These are phyloP conservation scores for Kryphioiulus occultus DNA, from an alignment of 2,888 invertebrate species.

Conservation along the genomic window DNA sequence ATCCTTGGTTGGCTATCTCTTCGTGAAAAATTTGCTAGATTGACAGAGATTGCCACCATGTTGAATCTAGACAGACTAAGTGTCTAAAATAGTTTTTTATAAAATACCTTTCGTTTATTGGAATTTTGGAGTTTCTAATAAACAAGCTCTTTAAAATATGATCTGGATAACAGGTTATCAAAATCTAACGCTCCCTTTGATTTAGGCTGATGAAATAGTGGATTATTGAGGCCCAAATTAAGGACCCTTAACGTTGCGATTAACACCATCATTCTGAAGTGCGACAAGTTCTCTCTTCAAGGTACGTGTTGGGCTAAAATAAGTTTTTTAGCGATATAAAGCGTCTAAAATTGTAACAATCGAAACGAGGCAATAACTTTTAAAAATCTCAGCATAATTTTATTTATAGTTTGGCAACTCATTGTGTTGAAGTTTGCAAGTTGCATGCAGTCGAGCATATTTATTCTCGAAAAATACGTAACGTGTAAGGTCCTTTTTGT, in stretches of 20 bases:
- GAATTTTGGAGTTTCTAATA: neutral
- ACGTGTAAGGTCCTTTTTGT: neutral
- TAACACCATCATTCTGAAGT: constrained; percentile 83
- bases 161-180: too few relatives aligned
- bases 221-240: constrained; percentile 83
- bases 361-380: neutral
- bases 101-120: too few relatives aligned
- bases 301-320: constrained; percentile 64
- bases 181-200: too few relatives aligned
- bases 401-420: neutral
- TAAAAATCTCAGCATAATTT: neutral
- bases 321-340: too few relatives aligned
- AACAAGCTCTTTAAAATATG: neutral
- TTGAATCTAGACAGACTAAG: constrained; percentile 77
- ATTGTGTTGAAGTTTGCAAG: neutral
- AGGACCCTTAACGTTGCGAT: constrained; percentile 79
- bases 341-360: constrained; percentile 70
- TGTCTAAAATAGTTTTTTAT: neutral
- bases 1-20: constrained; percentile 85
- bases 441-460: neutral
- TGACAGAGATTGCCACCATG: constrained; percentile 89
- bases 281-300: constrained; percentile 77
- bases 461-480: neutral
- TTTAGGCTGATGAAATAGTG: constrained; percentile 72
- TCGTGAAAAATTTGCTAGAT: constrained; percentile 88